Evolutionary conservation across 64 coral and sea anemone genomes (phyloP).

Genomic region (Montipora efflorescens): DNA sequence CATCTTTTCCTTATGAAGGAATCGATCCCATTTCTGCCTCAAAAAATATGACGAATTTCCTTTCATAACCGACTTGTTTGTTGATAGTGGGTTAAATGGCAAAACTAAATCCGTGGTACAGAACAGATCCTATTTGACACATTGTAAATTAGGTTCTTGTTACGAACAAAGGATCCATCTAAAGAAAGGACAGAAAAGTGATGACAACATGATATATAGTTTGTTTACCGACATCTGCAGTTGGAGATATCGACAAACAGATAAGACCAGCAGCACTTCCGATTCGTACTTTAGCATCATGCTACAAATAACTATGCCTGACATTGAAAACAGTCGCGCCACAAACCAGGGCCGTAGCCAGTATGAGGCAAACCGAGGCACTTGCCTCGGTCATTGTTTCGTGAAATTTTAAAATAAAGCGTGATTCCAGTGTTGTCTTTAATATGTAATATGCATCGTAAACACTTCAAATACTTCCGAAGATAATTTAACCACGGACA

Average conservation of each 20-base stretch:
- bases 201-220: constrained; percentile 48
- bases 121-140: constrained; percentile 6
- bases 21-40: not conserved
- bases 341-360: too few relatives aligned
- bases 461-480: too few relatives aligned
- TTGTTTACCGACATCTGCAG: constrained; percentile 49
- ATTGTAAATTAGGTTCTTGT: not conserved
- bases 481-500: too few relatives aligned
- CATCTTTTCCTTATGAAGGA: not conserved
- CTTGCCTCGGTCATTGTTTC: too few relatives aligned
- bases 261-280: constrained; percentile 44
- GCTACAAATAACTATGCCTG: not conserved
- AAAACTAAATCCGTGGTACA: not conserved
- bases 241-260: constrained; percentile 34
- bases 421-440: too few relatives aligned
- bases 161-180: not conserved
- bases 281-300: constrained; percentile 22
- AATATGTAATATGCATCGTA: too few relatives aligned
- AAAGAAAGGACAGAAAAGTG: constrained; percentile 16
- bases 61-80: not conserved
- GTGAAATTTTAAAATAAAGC: too few relatives aligned
- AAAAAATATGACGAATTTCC: not conserved
- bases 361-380: too few relatives aligned
- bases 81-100: not conserved
- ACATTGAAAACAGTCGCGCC: too few relatives aligned